Conservation (phyloP, 2,888 invertebrate genomes). For the Agelastica alni region DNA sequence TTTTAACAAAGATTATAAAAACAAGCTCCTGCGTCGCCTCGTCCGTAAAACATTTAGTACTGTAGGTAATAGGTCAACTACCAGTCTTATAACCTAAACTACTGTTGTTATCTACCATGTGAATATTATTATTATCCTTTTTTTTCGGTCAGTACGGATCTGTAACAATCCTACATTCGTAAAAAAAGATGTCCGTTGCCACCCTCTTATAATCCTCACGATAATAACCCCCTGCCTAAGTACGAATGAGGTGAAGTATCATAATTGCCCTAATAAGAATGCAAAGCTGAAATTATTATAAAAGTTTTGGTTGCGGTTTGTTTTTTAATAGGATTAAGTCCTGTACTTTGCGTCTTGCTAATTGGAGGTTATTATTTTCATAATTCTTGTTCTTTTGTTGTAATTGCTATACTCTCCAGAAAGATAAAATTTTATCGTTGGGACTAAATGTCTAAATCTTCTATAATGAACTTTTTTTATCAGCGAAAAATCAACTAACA, state of each 20-base stretch:
- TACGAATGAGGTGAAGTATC: conserved; percentile 46
- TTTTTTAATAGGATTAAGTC: conserved; percentile 50
- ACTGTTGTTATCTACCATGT: too few species aligned
- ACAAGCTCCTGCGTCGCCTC: too few species aligned
- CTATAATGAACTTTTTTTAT: conserved; percentile 17
- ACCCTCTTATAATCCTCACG: conserved; percentile 22
- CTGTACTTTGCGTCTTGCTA: conserved; percentile 47
- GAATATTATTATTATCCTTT: too few species aligned
- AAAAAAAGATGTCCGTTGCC: conserved; percentile 5
- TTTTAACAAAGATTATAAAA: too few species aligned
- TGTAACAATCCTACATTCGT: background rate
- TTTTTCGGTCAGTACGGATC: background rate
- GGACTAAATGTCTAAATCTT: conserved; percentile 1
- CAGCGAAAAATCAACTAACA: background rate
- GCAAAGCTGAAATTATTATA: conserved; percentile 51
- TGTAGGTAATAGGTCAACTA: too few species aligned
- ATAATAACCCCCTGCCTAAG: conserved; percentile 37
- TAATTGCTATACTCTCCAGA: conserved; percentile 43
- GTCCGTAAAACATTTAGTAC: too few species aligned
- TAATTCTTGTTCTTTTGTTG: conserved; percentile 49
- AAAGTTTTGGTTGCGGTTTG: conserved; percentile 49
- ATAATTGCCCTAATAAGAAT: conserved; percentile 51
- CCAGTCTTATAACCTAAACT: too few species aligned
- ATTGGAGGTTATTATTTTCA: conserved; percentile 51
- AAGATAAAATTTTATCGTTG: conserved; percentile 44